These are phyloP conservation scores for Helicoverpa assulta DNA, from an alignment of 2,888 invertebrate species.

Conservation along the genomic window DNA sequence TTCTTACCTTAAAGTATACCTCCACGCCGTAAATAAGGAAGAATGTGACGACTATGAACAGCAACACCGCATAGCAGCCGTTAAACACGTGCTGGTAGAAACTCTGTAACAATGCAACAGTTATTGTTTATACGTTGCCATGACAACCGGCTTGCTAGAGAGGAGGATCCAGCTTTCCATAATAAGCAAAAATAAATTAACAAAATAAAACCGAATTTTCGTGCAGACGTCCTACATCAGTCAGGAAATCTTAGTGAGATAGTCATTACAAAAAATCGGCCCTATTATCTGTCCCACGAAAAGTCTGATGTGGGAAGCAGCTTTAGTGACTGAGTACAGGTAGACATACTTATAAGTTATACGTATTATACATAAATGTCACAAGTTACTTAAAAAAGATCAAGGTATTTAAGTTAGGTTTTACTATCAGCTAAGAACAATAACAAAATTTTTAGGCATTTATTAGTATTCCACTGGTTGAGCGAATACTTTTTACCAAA, in stretches of 20 bases:
- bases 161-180: background rate
- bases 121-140: background rate
- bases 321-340: no score
- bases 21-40: slow-evolving; percentile 98
- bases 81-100: slow-evolving; percentile 97
- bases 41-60: slow-evolving; percentile 97
- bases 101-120: slow-evolving; percentile 84
- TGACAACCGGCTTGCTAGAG: background rate
- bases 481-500: background rate
- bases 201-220: no score
- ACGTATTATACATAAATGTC: no score
- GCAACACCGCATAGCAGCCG: slow-evolving; percentile 97
- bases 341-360: no score
- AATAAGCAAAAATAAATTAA: background rate
- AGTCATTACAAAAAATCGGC: no score
- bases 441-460: background rate
- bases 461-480: background rate
- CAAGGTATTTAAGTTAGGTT: no score
- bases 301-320: no score
- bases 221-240: no score
- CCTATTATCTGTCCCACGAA: no score
- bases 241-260: no score
- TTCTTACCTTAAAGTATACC: slow-evolving; percentile 96
- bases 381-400: no score
- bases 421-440: background rate